Evolutionary conservation across 2,797 vertebrate genomes (phyloP).

Genomic region (Melanotaenia pygmaea): DNA sequence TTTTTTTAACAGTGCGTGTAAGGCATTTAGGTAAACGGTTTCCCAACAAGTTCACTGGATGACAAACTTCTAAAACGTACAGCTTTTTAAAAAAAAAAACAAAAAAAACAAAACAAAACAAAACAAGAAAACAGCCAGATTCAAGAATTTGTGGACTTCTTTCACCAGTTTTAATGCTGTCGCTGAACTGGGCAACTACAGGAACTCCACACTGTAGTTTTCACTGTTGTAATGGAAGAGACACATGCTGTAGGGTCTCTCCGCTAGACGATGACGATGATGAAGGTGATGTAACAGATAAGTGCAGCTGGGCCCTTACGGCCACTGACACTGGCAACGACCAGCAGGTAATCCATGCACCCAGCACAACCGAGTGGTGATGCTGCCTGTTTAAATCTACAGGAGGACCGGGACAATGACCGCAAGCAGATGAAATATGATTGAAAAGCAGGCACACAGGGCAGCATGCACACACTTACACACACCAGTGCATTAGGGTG

Average conservation of each 20-base stretch:
- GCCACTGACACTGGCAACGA: background rate
- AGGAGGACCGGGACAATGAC: slow-evolving; percentile 3
- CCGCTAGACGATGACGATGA: background rate
- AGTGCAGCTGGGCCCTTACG: slow-evolving; percentile 2
- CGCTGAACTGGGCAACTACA: background rate
- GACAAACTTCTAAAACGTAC: too few species aligned
- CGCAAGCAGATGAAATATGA: slow-evolving; percentile 19
- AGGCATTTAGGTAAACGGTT: too few species aligned
- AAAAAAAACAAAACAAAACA: too few species aligned
- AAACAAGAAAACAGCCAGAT: too few species aligned
- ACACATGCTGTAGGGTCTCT: background rate
- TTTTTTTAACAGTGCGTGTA: too few species aligned
- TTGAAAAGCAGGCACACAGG: slow-evolving; percentile 18
- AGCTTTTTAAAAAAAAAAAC: too few species aligned
- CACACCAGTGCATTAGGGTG: slow-evolving; percentile 24
- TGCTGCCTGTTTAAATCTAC: background rate
- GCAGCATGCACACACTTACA: slow-evolving; percentile 42
- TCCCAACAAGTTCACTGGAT: too few species aligned
- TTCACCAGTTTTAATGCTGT: background rate
- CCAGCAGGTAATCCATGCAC: background rate
- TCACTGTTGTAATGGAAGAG: background rate
- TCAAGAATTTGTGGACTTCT: background rate
- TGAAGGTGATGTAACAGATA: too few species aligned
- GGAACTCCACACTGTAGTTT: background rate
- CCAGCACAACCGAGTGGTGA: too few species aligned